Percentiles rank a stretch among this genome's conserved stretches.
Evolutionary conservation across 2,797 vertebrate genomes (phyloP).

Genomic region (Hybognathus amarus): DNA sequence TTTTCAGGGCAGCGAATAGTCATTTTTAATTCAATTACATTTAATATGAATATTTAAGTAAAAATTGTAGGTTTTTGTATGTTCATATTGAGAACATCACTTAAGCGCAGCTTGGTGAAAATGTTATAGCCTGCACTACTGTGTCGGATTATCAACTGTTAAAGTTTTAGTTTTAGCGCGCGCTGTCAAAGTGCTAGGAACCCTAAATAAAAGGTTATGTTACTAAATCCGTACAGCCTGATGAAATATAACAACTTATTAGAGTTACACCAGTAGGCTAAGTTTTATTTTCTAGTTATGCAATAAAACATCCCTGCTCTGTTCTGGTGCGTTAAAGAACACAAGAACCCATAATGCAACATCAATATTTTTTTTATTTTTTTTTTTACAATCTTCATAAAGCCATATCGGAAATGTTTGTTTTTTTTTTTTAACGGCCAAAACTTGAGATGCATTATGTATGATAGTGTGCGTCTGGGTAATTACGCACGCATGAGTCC

Average conservation of each 20-base stretch:
- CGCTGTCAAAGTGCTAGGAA: background rate
- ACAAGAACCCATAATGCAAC: background rate
- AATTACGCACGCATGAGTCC: conserved; percentile 46
- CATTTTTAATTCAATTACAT: background rate
- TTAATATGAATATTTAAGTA: background rate
- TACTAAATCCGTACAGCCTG: background rate
- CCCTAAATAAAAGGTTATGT: background rate
- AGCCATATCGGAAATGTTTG: background rate
- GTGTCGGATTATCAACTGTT: background rate
- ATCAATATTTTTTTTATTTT: background rate
- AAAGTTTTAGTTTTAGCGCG: background rate
- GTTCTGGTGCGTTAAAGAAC: background rate
- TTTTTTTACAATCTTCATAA: background rate
- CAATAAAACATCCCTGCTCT: background rate
- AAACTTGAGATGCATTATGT: background rate
- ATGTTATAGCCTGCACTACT: background rate
- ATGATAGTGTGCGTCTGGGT: background rate
- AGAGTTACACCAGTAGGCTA: background rate
- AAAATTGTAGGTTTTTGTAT: background rate
- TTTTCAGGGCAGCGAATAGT: background rate
- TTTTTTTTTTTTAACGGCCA: background rate
- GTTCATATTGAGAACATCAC: too few species aligned
- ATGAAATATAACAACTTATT: background rate
- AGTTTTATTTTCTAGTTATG: background rate
- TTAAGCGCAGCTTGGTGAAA: too few species aligned